Conservation (phyloP, 2,888 invertebrate species). For the Cephus rjabovi region DNA sequence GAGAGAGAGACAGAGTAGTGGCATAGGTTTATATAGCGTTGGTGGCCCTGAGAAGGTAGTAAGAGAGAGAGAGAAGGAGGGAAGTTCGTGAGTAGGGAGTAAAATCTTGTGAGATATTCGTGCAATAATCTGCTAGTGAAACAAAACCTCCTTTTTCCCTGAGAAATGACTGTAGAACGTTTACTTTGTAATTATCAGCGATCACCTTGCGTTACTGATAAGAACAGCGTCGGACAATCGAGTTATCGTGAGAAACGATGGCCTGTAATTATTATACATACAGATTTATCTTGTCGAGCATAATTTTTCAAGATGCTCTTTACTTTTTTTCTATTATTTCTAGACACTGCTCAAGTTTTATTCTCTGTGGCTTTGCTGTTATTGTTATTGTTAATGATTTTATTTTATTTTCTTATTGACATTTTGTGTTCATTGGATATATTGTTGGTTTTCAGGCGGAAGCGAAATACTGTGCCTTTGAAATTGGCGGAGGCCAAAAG, state of each 20-base stretch:
- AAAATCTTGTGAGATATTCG: background rate
- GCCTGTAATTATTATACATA: background rate
- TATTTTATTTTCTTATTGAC: background rate
- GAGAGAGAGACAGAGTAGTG: background rate
- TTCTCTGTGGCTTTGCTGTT: background rate
- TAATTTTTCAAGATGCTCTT: background rate
- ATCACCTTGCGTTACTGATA: background rate
- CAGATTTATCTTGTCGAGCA: background rate
- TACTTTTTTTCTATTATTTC: background rate
- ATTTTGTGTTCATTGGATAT: background rate
- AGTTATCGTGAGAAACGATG: background rate
- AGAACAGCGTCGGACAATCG: background rate
- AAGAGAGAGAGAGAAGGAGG: background rate
- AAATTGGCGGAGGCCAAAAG: constrained; percentile 65
- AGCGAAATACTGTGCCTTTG: constrained; percentile 67
- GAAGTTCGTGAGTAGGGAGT: background rate
- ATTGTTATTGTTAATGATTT: background rate
- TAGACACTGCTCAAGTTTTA: background rate
- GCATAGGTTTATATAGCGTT: background rate
- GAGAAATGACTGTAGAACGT: background rate
- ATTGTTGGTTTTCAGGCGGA: constrained; percentile 53
- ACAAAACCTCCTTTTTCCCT: background rate
- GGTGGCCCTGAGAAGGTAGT: background rate
- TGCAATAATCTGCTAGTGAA: background rate
- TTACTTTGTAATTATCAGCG: background rate